Evolutionary conservation across 2,113 vertebrate genomes (phyloP).

Genomic region (Asarcornis scutulata): DNA sequence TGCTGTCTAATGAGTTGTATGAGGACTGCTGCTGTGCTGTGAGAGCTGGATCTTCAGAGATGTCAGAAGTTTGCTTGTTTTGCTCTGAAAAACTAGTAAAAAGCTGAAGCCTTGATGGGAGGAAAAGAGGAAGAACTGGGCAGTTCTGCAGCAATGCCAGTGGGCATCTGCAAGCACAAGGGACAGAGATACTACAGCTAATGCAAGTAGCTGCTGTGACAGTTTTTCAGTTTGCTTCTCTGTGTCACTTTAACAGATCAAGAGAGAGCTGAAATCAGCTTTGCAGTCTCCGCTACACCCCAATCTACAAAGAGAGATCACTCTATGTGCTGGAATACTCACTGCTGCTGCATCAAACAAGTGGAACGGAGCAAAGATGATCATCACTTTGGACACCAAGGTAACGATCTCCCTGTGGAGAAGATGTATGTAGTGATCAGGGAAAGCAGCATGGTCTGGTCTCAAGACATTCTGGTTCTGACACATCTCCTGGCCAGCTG

Average conservation of each 20-base stretch:
- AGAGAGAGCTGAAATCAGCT: not conserved
- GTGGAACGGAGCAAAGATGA: conserved; percentile 69
- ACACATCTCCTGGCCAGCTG: not conserved
- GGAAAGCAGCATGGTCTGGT: not conserved
- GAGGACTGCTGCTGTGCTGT: not conserved
- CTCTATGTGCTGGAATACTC: conserved; percentile 17
- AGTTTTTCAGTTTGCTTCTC: not conserved
- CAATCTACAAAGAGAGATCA: not conserved
- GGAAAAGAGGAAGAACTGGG: not conserved
- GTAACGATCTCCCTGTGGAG: conserved; percentile 61
- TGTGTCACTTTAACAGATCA: not conserved
- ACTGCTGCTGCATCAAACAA: conserved; percentile 76
- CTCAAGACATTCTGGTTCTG: not conserved
- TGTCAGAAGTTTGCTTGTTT: not conserved
- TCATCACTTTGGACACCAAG: conserved; percentile 74
- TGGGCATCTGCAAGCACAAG: not conserved
- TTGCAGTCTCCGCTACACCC: not conserved
- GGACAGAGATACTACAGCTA: not conserved
- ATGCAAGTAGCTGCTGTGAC: not conserved
- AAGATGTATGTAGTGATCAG: not conserved
- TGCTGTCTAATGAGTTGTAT: not conserved
- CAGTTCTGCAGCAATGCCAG: not conserved
- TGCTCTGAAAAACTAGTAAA: not conserved
- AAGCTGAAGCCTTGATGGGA: not conserved
- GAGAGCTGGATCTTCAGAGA: not conserved